Base-by-base conservation (phyloP, 2,113 vertebrate species). In the Falcunculus frontatus region DNA sequence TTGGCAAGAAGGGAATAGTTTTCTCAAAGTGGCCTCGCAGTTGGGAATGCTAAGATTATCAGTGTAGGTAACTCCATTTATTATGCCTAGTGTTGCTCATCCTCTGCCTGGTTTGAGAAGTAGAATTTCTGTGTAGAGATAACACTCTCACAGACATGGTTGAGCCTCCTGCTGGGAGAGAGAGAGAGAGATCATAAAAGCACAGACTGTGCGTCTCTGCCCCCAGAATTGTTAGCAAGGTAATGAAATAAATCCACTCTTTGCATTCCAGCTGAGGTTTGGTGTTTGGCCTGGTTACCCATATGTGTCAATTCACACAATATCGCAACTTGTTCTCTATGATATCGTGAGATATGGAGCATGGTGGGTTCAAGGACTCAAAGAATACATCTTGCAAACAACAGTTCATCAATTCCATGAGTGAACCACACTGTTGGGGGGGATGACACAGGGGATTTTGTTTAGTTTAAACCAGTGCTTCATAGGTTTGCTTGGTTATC, bases 141-240 rank as follows among this genome's bases (percentile, higher is more conserved):
- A 44, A 19, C 11, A 10, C 10, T 67, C 37, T 37, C 13, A 37
- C 7, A 69, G 46, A 69, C 23, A 29, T 7, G 15, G 11, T 53
- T 46, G 23, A 53, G 22, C 16, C 15, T 69, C 39, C 39, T 69
- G 46, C 39, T 69, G 46, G 12, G 53, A 14, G 62, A 57, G 23
- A 35, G 46, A 49, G 37, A 68, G 46, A 49, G 37, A 68, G 55
- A 29, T 19, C 27, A 23, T 37, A 33, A 46, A 69, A 5, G 22
- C 26, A 27, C 33, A 77, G 33, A 19, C 37, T 27, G 4, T 0
- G 0, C 4, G 2, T n/a, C 46, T 46, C 29, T 60, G 33, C 33
- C 17, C 10, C 18, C 39, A 53, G 17, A 37, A 19, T 10, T 60
- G 5, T 44, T 18, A 37, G 33, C 7, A 52, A 37, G 18, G 9